Conservation (phyloP, 2,113 vertebrate genomes). For the Sorex araneus region DNA sequence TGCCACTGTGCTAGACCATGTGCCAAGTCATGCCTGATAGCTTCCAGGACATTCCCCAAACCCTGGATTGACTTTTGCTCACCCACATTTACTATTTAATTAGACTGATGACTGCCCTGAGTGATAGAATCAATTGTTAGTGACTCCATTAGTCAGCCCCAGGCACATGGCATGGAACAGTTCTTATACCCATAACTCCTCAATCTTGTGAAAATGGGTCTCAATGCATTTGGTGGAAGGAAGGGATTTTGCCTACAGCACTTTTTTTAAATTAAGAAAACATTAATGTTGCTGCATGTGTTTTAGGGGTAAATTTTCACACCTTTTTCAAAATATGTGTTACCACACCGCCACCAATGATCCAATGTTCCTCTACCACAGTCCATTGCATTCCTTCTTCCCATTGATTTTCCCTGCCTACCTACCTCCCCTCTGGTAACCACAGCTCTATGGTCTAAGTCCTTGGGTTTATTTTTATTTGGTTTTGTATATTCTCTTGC, state of each 20-base stretch:
- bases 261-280: not conserved
- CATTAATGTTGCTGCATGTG: too few species aligned
- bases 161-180: not conserved
- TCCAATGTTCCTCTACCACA: too few species aligned
- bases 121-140: not conserved
- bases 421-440: too few species aligned
- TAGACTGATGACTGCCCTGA: not conserved
- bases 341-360: too few species aligned
- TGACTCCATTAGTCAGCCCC: not conserved
- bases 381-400: too few species aligned
- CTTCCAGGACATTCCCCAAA: not conserved
- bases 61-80: not conserved
- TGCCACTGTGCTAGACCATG: not conserved
- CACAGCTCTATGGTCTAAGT: too few species aligned
- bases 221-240: not conserved
- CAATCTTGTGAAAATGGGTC: not conserved
- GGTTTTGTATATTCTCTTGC: too few species aligned
- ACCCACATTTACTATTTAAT: not conserved
- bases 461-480: too few species aligned
- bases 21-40: fast-evolving
- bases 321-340: too few species aligned
- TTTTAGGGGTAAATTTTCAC: too few species aligned
- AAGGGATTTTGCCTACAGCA: not conserved
- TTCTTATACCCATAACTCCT: not conserved
- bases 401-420: too few species aligned